Evolutionary conservation across 2,113 vertebrate genomes (phyloP).

Genomic region (Parus major): DNA sequence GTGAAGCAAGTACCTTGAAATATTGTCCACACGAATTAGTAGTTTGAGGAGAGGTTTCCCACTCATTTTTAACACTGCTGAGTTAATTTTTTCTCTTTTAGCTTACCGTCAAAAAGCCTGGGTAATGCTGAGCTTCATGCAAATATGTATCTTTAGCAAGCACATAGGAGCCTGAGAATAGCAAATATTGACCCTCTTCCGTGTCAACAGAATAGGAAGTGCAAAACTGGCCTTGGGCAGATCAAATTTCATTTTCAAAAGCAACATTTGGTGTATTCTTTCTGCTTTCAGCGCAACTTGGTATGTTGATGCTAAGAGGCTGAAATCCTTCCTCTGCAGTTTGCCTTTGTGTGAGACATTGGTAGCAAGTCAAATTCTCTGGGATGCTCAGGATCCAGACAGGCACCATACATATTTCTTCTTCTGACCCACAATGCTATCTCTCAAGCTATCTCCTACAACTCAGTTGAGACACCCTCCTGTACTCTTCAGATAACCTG

Average conservation of each 20-base stretch:
- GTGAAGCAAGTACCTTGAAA: neutral
- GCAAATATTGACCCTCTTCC: neutral
- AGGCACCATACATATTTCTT: neutral
- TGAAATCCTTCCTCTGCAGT: neutral
- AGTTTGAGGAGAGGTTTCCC: neutral
- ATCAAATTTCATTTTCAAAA: neutral
- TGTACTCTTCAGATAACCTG: neutral
- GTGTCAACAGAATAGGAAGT: conserved; percentile 11
- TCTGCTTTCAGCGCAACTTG: neutral
- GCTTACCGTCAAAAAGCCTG: neutral
- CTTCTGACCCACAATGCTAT: neutral
- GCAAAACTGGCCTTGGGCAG: neutral
- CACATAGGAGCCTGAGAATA: neutral
- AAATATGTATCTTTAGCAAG: neutral
- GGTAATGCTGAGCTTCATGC: neutral
- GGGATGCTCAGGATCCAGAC: neutral
- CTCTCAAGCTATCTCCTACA: neutral
- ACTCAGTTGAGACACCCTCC: neutral
- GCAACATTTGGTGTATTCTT: neutral
- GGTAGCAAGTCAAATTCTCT: neutral
- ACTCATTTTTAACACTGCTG: neutral
- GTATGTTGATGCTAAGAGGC: neutral
- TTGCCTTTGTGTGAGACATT: neutral
- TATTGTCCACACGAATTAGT: neutral
- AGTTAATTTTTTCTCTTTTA: neutral